phyloP scores from a whole-genome alignment of 1,140 invertebrate genomes.

The Trachymyrmex septentrionalis region DNA sequence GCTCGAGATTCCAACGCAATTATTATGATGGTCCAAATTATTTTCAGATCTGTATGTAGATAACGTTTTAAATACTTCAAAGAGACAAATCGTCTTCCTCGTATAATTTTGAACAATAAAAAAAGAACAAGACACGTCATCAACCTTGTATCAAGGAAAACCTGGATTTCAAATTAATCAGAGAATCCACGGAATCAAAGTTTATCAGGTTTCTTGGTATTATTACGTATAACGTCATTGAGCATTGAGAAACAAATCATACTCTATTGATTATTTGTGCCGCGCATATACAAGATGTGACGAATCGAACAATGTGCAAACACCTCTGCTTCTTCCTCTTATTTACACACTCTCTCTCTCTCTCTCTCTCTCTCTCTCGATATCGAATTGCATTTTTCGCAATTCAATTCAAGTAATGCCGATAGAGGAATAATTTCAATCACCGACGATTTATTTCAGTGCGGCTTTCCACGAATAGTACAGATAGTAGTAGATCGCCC shows the following conservation, averaged over 20 bases:
- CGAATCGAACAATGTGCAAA: neutral
- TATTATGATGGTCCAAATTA: too few relatives aligned
- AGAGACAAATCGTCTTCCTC: too few relatives aligned
- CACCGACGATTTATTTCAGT: slow-evolving; percentile 22
- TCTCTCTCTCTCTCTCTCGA: neutral
- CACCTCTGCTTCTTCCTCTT: neutral
- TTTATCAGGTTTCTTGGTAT: slow-evolving; percentile 15
- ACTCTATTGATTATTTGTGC: slow-evolving; percentile 17
- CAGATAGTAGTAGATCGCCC: slow-evolving; percentile 59
- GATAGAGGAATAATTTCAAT: slow-evolving; percentile 18
- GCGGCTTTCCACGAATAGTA: neutral
- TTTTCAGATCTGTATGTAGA: too few relatives aligned
- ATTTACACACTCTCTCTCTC: too few relatives aligned
- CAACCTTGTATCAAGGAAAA: neutral
- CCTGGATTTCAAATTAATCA: neutral
- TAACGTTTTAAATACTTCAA: too few relatives aligned
- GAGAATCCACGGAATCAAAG: slow-evolving; percentile 3
- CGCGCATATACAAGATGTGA: neutral
- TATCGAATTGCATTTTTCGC: slow-evolving; percentile 47
- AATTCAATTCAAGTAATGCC: slow-evolving; percentile 18
- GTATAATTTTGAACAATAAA: neutral
- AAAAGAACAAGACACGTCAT: neutral
- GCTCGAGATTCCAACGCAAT: too few relatives aligned
- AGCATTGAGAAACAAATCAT: neutral
- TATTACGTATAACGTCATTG: neutral